Evolutionary conservation across 2,113 vertebrate species (phyloP).

Genomic region (Heteronetta atricapilla): DNA sequence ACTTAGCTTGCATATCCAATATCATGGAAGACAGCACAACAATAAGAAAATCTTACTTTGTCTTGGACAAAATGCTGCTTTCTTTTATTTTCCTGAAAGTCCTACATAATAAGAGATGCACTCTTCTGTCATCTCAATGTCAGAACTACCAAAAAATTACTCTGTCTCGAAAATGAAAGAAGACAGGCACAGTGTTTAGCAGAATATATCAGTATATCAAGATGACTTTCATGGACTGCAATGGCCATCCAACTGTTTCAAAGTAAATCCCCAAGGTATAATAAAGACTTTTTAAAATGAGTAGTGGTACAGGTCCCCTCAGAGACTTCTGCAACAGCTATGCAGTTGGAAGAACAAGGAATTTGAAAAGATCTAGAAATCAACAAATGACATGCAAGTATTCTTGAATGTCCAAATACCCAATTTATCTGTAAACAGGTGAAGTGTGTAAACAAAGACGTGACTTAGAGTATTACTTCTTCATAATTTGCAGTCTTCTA

Average conservation of each 20-base stretch:
- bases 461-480: background rate
- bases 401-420: background rate
- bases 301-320: background rate
- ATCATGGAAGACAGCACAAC: background rate
- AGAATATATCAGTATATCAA: background rate
- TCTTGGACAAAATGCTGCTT: background rate
- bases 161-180: conserved; percentile 1
- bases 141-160: background rate
- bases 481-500: background rate
- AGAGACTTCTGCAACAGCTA: background rate
- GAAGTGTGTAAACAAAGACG: background rate
- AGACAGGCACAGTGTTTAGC: background rate
- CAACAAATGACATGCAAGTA: background rate
- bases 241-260: background rate
- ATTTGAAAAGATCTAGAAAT: background rate
- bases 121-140: background rate
- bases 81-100: conserved; percentile 3
- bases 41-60: background rate
- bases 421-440: background rate
- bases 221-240: background rate
- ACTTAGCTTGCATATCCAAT: background rate
- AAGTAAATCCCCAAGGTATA: background rate
- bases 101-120: background rate
- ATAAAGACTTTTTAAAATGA: background rate
- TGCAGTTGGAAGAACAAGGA: background rate